These are phyloP conservation scores for Anthoscopus minutus DNA, from an alignment of 2,113 vertebrate genomes.

Conservation along the genomic window DNA sequence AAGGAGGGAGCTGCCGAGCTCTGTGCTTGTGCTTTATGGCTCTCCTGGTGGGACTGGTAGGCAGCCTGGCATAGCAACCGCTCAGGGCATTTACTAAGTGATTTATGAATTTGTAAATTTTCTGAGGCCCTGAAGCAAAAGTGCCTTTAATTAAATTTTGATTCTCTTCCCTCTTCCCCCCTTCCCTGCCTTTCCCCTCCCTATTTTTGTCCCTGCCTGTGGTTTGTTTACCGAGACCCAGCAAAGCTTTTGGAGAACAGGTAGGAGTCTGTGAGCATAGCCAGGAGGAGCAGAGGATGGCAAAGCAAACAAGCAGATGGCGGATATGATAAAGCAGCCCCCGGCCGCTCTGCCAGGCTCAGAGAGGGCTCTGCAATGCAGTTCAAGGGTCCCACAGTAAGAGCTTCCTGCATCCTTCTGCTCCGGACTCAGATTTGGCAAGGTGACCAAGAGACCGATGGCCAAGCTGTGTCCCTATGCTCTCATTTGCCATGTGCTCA, in stretches of 20 bases:
- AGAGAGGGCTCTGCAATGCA: not conserved
- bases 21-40: not conserved
- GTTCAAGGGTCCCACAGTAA: conserved; percentile 9
- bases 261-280: conserved; percentile 18
- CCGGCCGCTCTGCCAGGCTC: not conserved
- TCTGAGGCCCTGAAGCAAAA: conserved; percentile 43
- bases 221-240: conserved; percentile 38
- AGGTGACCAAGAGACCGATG: not conserved
- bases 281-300: conserved; percentile 36
- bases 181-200: not conserved
- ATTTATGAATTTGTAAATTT: conserved; percentile 63
- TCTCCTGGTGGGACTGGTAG: conserved; percentile 25
- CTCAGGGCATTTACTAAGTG: conserved; percentile 40
- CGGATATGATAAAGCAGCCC: not conserved
- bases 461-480: not conserved
- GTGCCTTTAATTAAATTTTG: conserved; percentile 60
- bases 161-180: not conserved
- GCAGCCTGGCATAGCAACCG: not conserved
- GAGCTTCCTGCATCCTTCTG: conserved; percentile 5
- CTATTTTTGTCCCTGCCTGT: not conserved
- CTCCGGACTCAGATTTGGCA: not conserved
- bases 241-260: conserved; percentile 21
- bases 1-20: not conserved
- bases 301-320: conserved; percentile 49
- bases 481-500: not conserved